These are phyloP conservation scores for Pristionchus fissidentatus DNA, from an alignment of 2,888 invertebrate species.

Conservation along the genomic window DNA sequence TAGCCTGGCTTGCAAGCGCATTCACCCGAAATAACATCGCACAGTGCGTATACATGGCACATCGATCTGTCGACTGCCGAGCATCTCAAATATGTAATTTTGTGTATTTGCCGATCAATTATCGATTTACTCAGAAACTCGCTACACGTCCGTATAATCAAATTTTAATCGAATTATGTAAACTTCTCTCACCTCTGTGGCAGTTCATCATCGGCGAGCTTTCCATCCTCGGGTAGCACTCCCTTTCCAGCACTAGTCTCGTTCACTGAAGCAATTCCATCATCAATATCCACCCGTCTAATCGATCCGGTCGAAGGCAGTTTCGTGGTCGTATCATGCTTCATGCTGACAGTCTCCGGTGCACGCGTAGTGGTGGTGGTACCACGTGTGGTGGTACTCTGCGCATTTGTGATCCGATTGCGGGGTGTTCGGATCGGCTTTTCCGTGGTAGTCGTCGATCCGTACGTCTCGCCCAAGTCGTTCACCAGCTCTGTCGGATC, in stretches of 20 bases:
- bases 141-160: background rate
- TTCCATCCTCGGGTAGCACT: background rate
- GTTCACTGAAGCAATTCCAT: background rate
- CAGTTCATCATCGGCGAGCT: background rate
- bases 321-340: conserved; percentile 17
- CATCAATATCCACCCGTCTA: conserved; percentile 15
- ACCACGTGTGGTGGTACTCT: background rate
- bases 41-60: conserved; percentile 67
- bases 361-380: background rate
- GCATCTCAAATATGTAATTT: conserved; percentile 21
- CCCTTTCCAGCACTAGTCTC: background rate
- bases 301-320: background rate
- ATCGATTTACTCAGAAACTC: background rate
- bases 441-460: conserved; percentile 26
- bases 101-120: too few relatives aligned
- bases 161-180: background rate
- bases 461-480: conserved; percentile 43
- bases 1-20: conserved; percentile 61
- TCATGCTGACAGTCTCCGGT: background rate
- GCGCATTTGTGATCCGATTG: background rate
- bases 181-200: conserved; percentile 1
- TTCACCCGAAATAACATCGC: conserved; percentile 58
- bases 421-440: background rate
- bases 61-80: conserved; percentile 43
- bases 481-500: conserved; percentile 26